A percentile compares a stretch with the other conserved stretches of the same genome.
phyloP scores from a whole-genome alignment of 2,888 invertebrate species.

The Holacanthella duospinosa region DNA sequence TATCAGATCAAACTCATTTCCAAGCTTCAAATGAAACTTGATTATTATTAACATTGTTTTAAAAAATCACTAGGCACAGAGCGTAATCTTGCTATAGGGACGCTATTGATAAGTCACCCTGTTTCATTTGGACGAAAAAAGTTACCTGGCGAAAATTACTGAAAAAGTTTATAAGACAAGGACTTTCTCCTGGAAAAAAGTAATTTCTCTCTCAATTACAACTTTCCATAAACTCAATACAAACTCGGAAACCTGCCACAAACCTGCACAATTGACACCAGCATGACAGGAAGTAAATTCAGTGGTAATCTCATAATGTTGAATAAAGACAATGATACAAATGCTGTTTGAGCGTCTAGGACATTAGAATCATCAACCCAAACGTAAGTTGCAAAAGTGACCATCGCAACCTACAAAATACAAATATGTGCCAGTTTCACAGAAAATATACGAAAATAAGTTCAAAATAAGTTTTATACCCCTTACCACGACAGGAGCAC shows the following conservation, averaged over 20 bases:
- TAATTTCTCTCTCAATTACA: background rate
- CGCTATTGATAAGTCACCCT: no score
- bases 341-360: slow-evolving; percentile 68
- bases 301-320: slow-evolving; percentile 77
- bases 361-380: slow-evolving; percentile 56
- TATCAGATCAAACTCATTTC: no score
- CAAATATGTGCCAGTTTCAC: no score
- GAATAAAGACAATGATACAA: slow-evolving; percentile 79
- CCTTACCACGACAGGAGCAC: slow-evolving; percentile 45
- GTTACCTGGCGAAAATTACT: no score
- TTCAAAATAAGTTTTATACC: background rate
- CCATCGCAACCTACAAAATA: slow-evolving; percentile 15
- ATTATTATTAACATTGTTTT: no score
- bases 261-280: slow-evolving; percentile 83
- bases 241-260: no score
- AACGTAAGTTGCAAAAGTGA: slow-evolving; percentile 74
- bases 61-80: no score
- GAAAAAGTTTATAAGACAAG: no score
- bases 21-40: no score
- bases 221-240: no score
- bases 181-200: no score
- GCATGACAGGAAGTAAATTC: slow-evolving; percentile 82
- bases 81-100: no score
- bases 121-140: background rate
- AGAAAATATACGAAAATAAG: background rate